Conservation (phyloP, 1,140 invertebrate genomes). For the Drosophila parvula region DNA sequence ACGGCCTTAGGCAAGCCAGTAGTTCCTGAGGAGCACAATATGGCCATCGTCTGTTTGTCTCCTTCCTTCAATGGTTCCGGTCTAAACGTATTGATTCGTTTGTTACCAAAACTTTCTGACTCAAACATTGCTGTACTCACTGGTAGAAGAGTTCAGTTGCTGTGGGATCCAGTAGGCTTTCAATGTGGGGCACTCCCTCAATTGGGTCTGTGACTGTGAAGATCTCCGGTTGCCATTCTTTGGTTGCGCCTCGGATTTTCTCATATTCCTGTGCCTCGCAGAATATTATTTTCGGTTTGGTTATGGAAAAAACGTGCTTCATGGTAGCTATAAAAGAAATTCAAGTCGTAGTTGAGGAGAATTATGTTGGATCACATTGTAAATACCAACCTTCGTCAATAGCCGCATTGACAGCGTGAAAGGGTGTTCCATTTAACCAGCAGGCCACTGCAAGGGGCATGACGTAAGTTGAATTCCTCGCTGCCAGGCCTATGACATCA, state of each 20-base stretch:
- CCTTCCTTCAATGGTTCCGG: conserved; percentile 2
- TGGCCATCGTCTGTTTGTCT: neutral
- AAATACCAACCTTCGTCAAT: neutral
- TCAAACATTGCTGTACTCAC: neutral
- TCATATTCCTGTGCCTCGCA: conserved; percentile 1
- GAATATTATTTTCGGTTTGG: conserved; percentile 1
- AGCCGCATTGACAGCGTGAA: neutral
- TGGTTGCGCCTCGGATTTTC: neutral
- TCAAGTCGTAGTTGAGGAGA: neutral
- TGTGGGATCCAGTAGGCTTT: neutral
- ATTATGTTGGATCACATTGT: neutral
- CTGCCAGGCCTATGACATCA: neutral
- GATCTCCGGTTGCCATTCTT: neutral
- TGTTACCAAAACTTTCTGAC: neutral
- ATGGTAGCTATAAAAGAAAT: neutral
- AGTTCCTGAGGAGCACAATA: conserved; percentile 3
- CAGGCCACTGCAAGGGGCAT: conserved; percentile 3
- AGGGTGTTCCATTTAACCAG: conserved; percentile 1
- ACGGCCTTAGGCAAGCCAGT: conserved; percentile 10
- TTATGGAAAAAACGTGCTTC: conserved; percentile 3
- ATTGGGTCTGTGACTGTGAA: neutral
- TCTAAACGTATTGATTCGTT: neutral
- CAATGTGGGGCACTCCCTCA: neutral
- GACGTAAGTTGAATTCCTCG: neutral
- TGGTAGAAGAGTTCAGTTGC: neutral